phyloP scores from a whole-genome alignment of 2,113 vertebrate genomes.

The Chinchilla lanigera region DNA sequence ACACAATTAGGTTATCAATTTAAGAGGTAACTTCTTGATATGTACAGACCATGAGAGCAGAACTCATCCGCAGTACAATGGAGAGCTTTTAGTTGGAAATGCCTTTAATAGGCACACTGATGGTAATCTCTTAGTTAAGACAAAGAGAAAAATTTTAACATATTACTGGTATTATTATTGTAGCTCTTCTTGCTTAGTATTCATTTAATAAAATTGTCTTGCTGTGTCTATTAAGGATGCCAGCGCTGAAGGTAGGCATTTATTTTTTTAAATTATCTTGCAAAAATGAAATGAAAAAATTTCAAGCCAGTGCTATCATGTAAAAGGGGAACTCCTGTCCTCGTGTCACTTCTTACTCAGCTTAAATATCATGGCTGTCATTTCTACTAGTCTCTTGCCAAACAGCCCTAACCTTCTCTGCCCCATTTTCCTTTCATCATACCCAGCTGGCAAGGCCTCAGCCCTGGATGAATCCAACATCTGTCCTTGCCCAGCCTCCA shows the following conservation, averaged over 20 bases:
- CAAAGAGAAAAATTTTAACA: conserved; percentile 20
- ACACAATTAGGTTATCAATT: neutral
- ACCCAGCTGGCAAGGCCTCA: conserved; percentile 43
- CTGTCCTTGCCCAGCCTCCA: conserved; percentile 64
- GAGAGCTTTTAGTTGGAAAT: neutral
- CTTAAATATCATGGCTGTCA: conserved; percentile 35
- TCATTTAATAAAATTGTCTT: conserved; percentile 11
- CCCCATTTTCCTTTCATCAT: conserved; percentile 59
- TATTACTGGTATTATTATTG: neutral
- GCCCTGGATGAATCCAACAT: conserved; percentile 54
- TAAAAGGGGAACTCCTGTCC: conserved; percentile 28
- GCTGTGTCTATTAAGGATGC: neutral
- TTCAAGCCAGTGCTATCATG: neutral
- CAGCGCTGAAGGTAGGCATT: neutral
- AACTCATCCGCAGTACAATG: neutral
- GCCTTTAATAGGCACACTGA: neutral
- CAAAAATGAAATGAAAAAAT: conserved; percentile 23
- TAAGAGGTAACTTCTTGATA: neutral
- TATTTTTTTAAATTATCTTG: conserved; percentile 2
- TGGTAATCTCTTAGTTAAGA: conserved; percentile 3
- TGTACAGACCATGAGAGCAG: neutral
- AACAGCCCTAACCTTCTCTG: neutral
- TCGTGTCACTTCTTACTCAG: conserved; percentile 2
- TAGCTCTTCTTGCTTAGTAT: neutral
- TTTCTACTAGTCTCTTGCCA: conserved; percentile 36